Percentiles rank a stretch among this genome's conserved stretches.
phyloP scores from a whole-genome alignment of 1,140 invertebrate genomes.

The Micrasema longulum region DNA sequence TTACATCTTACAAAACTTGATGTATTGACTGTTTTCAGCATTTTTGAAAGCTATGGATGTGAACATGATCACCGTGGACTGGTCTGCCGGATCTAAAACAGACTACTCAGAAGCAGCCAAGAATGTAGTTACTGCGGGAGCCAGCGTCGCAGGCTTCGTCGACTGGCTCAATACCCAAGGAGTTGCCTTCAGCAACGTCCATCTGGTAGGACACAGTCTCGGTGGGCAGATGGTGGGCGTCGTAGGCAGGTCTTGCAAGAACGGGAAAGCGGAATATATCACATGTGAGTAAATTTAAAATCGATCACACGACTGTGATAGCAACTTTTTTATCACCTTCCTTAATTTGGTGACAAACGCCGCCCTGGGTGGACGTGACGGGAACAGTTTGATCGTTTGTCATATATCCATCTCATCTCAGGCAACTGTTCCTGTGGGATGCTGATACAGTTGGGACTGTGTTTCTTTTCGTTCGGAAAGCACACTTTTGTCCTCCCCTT shows the following conservation, averaged over 20 bases:
- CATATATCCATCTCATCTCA: no score
- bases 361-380: no score
- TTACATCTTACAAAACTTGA: not conserved
- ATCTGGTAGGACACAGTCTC: conserved; percentile 57
- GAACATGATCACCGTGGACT: conserved; percentile 72
- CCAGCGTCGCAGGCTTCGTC: conserved; percentile 67
- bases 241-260: conserved; percentile 35
- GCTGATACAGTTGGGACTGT: no score
- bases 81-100: conserved; percentile 61
- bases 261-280: conserved; percentile 52
- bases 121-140: conserved; percentile 67
- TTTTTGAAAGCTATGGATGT: conserved; percentile 62
- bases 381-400: no score
- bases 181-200: conserved; percentile 59
- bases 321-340: no score
- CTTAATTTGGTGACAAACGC: no score
- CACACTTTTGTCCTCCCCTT: no score
- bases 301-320: not conserved
- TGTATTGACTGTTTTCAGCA: conserved; percentile 56
- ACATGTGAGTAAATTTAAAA: conserved; percentile 53
- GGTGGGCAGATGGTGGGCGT: conserved; percentile 51
- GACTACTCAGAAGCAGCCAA: conserved; percentile 64
- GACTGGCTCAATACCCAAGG: conserved; percentile 62
- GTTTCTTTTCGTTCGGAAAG: no score
- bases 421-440: no score